These are phyloP conservation scores for Hyla sarda DNA, from an alignment of 2,113 vertebrate species.

Conservation along the genomic window DNA sequence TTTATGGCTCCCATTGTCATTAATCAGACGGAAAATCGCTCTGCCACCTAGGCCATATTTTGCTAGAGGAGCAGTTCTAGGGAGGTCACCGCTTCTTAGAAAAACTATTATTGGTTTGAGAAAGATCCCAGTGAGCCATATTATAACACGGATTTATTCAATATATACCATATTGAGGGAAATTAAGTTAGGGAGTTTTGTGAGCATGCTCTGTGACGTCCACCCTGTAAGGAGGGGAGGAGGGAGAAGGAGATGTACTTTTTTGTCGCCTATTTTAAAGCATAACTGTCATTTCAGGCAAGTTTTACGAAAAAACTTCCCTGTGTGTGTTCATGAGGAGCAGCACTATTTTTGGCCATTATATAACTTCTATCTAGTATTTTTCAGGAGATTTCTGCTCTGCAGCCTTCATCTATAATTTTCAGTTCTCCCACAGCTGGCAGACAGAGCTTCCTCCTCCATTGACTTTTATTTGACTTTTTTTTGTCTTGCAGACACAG, in stretches of 20 bases:
- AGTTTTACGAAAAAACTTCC: too few species aligned
- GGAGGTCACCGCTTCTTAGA: background rate
- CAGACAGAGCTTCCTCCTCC: too few species aligned
- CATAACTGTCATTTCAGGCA: too few species aligned
- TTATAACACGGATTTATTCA: background rate
- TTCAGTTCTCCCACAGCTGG: too few species aligned
- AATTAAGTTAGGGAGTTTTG: background rate
- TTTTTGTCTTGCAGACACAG: too few species aligned
- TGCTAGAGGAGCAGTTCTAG: background rate
- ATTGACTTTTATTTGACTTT: too few species aligned
- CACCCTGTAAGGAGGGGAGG: background rate
- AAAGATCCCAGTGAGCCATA: background rate
- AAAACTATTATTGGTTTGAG: background rate
- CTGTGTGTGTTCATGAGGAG: too few species aligned
- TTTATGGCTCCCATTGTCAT: constrained; percentile 46
- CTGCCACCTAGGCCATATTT: background rate
- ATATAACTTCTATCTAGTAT: too few species aligned
- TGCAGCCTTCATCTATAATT: too few species aligned
- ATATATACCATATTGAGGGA: background rate
- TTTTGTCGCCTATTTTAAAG: background rate
- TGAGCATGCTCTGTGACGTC: background rate
- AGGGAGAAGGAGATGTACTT: background rate
- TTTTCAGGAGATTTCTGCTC: too few species aligned
- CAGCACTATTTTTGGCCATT: too few species aligned
- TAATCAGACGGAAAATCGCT: constrained; percentile 42